A percentile compares a stretch with the other conserved stretches of the same genome.
Evolutionary conservation across 30 jellyfish, hydroid and myxozoan genomes (phyloP).

Genomic region (Aurelia aurita): DNA sequence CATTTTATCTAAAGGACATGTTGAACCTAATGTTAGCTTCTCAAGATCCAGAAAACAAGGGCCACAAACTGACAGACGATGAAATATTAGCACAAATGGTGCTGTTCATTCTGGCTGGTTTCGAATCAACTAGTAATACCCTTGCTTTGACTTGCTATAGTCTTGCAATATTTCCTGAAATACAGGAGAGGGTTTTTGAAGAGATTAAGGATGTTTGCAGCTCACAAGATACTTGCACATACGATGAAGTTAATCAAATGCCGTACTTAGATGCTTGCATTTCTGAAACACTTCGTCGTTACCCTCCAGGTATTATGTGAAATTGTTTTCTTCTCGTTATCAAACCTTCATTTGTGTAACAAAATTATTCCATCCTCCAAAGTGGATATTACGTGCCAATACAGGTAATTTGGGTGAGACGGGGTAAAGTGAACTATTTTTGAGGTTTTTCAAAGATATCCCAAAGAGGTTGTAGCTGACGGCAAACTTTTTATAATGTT

Average conservation of each 20-base stretch:
- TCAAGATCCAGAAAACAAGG: constrained; percentile 56
- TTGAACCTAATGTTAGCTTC: constrained; percentile 52
- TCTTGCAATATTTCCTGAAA: constrained; percentile 65
- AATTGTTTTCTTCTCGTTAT: too few species aligned
- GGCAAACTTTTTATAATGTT: too few species aligned
- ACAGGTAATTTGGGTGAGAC: too few species aligned
- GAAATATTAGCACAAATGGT: constrained; percentile 67
- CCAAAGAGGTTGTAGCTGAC: too few species aligned
- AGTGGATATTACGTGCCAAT: too few species aligned
- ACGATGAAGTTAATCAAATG: constrained; percentile 57
- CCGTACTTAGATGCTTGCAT: constrained; percentile 66
- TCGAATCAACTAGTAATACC: constrained; percentile 64
- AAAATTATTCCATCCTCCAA: too few species aligned
- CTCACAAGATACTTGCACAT: constrained; percentile 41
- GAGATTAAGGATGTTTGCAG: constrained; percentile 56
- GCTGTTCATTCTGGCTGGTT: constrained; percentile 73
- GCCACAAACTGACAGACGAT: constrained; percentile 55
- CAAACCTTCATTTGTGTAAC: too few species aligned
- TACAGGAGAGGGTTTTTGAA: constrained; percentile 67
- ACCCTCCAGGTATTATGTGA: constrained; percentile 54
- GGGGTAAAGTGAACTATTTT: too few species aligned
- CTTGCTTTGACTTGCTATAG: constrained; percentile 59
- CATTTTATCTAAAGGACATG: constrained; percentile 42
- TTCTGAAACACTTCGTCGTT: constrained; percentile 62
- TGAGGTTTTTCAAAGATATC: too few species aligned